phyloP scores from a whole-genome alignment of 2,797 vertebrate genomes.

The Sebastolobus altivelis region DNA sequence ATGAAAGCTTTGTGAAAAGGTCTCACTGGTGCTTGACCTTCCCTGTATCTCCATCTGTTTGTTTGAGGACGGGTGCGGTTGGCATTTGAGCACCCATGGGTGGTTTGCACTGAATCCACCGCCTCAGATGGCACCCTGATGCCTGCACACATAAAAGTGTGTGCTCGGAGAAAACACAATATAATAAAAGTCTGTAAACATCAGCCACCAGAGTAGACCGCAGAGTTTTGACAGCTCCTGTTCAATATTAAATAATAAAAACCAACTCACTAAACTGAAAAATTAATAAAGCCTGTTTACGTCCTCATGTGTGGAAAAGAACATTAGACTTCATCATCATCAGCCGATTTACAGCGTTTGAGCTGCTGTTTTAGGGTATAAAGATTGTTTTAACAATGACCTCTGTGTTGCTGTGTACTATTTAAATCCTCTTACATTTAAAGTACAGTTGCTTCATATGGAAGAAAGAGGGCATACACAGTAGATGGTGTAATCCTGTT shows the following conservation, averaged over 20 bases:
- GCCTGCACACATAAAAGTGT: constrained; percentile 25
- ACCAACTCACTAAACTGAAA: neutral
- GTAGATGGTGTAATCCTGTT: constrained; percentile 26
- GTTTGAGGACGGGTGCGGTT: constrained; percentile 29
- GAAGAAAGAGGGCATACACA: constrained; percentile 37
- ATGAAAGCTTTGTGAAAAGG: constrained; percentile 68
- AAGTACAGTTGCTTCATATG: constrained; percentile 12
- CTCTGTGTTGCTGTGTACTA: constrained; percentile 35
- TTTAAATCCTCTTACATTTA: constrained; percentile 58
- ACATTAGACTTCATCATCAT: neutral
- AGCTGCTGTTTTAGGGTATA: constrained; percentile 15
- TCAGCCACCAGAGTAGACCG: neutral
- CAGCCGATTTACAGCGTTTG: neutral
- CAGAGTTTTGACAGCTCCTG: neutral
- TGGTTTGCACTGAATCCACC: neutral
- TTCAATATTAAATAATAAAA: neutral
- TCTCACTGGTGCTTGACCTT: constrained; percentile 60
- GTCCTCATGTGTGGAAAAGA: neutral
- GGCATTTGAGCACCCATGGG: constrained; percentile 44
- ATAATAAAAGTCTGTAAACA: neutral
- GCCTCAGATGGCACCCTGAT: constrained; percentile 27
- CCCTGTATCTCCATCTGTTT: constrained; percentile 23
- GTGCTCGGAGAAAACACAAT: neutral
- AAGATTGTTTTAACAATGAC: constrained; percentile 57
- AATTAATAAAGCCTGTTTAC: neutral